A percentile compares a stretch with the other conserved stretches of the same genome.
Conservation (phyloP, 1,140 invertebrate genomes). For the Metaphire vulgaris region DNA sequence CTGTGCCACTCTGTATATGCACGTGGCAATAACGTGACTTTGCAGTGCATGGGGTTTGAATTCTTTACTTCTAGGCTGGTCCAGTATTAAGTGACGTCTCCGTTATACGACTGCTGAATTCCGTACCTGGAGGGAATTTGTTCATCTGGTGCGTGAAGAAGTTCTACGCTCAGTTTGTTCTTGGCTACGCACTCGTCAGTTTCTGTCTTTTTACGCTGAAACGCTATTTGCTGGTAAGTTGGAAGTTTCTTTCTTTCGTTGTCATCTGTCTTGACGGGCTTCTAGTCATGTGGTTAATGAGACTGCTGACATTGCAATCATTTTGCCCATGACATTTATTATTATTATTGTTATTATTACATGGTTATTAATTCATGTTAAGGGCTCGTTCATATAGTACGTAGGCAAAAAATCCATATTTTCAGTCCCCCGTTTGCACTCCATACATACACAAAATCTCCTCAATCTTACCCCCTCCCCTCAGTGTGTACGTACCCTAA, state of each 20-base stretch:
- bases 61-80: background rate
- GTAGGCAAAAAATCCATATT: background rate
- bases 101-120: background rate
- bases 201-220: slow-evolving; percentile 68
- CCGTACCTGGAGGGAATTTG: background rate
- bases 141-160: slow-evolving; percentile 60
- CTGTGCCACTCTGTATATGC: too few species aligned
- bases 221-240: slow-evolving; percentile 52
- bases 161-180: slow-evolving; percentile 68
- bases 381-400: background rate
- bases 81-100: background rate
- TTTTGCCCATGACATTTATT: background rate
- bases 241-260: background rate
- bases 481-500: too few species aligned
- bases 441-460: too few species aligned
- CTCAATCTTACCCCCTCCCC: too few species aligned
- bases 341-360: background rate
- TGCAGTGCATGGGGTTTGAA: too few species aligned
- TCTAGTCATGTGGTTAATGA: too few species aligned
- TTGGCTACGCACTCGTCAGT: slow-evolving; percentile 75
- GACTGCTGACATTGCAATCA: background rate
- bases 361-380: background rate
- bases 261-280: background rate
- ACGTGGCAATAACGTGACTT: too few species aligned
- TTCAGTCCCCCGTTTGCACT: too few species aligned